Evolutionary conservation across 2,888 invertebrate genomes (phyloP), one percentile per base, ranked within the genome.

Genomic region (Coelinius sp.): DNA sequence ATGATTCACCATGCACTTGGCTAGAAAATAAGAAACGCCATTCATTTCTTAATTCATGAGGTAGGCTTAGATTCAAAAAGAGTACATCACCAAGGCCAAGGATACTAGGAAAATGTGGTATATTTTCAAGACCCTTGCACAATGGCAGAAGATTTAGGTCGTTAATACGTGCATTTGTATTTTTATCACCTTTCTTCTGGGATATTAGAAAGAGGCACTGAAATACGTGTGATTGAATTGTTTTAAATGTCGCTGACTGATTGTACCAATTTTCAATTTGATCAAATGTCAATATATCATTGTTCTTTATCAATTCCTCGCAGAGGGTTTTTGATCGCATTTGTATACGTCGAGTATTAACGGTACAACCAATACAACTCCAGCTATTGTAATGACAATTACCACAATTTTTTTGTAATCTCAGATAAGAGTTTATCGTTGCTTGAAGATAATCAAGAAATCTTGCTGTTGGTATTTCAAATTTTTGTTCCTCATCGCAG

Each of bases 11-110:
- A 84, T 97, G 95, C 68, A 94, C 92, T 83, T 93, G 92, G 14
- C 95, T 94, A 6, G 95, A 95, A 89, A 95, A 97, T 2, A 97
- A 89, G 82, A 96, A 94, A 80, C 96, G 90, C 97, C 97, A 97
- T 85, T 94, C 93, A 77, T 92, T 88, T 82, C 94, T 93, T 76
- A 92, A 90, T 75, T 93, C 92, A 73, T 90, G 90, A 0, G 96
- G 96, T 68, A 97, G 88, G 83, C 94, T 92, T 46, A 92, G 91
- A 89, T 95, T 96, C 38, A 97, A 89, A 89, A 94, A 95, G 71
- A 94, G 90, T 67, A 95, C 92, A 86, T 94, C 94, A 0, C 94
- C 92, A 68, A 95, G 89, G 85, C 94, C 94, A 49, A 92, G 86
- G 82, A 93, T 91, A 75, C 94, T 94, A 0, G 94, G 93, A 88